Percentiles rank a stretch among this genome's conserved stretches.
phyloP scores from a whole-genome alignment of 2,113 vertebrate species.

The Stomatorhinus ivindoensis region DNA sequence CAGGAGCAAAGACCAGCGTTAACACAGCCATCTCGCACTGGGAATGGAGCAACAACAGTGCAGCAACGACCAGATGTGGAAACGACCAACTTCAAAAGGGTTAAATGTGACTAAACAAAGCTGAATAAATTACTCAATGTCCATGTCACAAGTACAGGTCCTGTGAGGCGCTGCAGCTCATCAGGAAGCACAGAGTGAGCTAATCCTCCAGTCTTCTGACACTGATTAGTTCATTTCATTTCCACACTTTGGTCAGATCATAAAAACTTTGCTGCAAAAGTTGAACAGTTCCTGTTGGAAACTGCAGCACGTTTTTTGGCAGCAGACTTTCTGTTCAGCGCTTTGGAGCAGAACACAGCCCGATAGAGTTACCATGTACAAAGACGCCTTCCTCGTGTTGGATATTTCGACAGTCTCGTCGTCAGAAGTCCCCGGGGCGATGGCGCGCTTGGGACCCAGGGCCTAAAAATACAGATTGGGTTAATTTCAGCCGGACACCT shows the following conservation, averaged over 20 bases:
- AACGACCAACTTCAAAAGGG: background rate
- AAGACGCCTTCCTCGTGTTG: conserved; percentile 38
- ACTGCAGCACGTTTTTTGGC: too few species aligned
- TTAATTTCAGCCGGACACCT: background rate
- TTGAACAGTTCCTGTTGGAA: background rate
- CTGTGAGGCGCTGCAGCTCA: background rate
- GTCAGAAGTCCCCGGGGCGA: conserved; percentile 40
- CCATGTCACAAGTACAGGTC: background rate
- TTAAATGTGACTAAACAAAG: background rate
- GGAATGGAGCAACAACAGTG: background rate
- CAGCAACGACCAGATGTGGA: background rate
- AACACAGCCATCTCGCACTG: background rate
- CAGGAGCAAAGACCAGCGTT: background rate
- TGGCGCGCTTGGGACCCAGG: conserved; percentile 49
- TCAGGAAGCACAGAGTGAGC: background rate
- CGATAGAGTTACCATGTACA: conserved; percentile 50
- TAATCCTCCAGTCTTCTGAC: background rate
- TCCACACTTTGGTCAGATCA: background rate
- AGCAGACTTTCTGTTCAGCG: background rate
- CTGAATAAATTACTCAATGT: background rate
- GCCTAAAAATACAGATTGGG: conserved; percentile 40
- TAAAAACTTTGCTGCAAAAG: background rate
- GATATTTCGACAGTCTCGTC: conserved; percentile 24
- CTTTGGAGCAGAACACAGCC: too few species aligned
- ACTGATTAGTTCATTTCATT: background rate